Base-by-base conservation (phyloP, 2,888 invertebrate genomes). In the Drosophila infuscata region DNA sequence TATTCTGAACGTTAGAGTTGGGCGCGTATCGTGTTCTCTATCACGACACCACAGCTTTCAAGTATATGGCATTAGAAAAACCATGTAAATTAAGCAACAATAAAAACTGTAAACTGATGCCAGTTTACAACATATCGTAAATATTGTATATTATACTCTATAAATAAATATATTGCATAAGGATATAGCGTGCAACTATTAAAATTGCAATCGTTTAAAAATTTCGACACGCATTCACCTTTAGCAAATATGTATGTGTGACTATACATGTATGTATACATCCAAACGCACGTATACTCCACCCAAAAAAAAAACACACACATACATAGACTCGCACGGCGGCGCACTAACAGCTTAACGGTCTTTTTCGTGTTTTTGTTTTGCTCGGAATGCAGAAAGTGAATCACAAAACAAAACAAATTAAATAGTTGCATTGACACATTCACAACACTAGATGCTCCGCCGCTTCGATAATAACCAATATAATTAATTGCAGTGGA, bases 281-380 rank as follows among this genome's bases (percentile, higher is more conserved):
- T 12, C 32, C 8, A 25, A 43, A n/a, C 20, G 70, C 25, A 41
- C 62, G 17, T 41, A 35, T 74, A 63, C 77, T 76, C 77, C 81
- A 54, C 77, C 77, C 76, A 67, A 70, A 63, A 65, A 63, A 65
- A 65, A 35, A 9, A 0, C 33, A 43, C 33, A 62, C 58, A 61
- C 64, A 58, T 51, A 35, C 17, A 48, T 35, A 62, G 62, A 29
- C 48, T 60, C 52, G 32, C 29, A 48, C 36, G 57, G 20, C 60
- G 56, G 66, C 64, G 63, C 68, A 62, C 64, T 81, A 65, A 68
- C 59, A 53, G 48, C 35, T 68, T 80, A 82, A 82, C 79, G 79
- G 79, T 80, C 79, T 68, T 80, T 72, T 60, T 67, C 53, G 20
- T 64, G 74, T 82, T 80, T 80, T 80, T 80, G 79, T 80, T 80